These are phyloP conservation scores for Frankliniella intonsa DNA, from an alignment of 2,888 invertebrate genomes.

Conservation along the genomic window DNA sequence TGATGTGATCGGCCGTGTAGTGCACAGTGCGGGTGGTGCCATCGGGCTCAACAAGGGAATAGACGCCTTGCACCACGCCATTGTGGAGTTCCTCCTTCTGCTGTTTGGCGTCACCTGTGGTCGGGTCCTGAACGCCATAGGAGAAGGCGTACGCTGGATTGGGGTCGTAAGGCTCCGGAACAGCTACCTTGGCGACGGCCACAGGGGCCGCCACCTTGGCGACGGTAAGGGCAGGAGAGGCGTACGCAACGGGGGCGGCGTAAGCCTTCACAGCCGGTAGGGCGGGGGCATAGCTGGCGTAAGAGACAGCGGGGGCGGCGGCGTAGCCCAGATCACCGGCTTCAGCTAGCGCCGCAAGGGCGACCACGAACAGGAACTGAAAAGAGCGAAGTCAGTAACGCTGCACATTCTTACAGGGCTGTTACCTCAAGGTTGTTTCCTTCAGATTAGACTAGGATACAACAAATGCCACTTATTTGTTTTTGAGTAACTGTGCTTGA, in stretches of 20 bases:
- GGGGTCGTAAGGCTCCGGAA: constrained; percentile 52
- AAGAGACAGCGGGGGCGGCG: not conserved
- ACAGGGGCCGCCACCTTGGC: not conserved
- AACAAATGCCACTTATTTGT: no score
- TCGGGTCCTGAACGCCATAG: constrained; percentile 52
- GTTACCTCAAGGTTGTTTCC: no score
- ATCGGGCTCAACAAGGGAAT: constrained; percentile 54
- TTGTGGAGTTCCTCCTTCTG: constrained; percentile 52
- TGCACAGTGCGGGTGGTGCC: constrained; percentile 52
- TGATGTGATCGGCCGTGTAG: constrained; percentile 53
- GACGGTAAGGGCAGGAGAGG: not conserved
- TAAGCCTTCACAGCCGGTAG: not conserved
- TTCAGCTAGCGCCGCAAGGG: constrained; percentile 28
- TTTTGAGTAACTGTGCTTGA: no score
- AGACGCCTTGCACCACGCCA: constrained; percentile 53
- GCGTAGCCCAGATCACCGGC: constrained; percentile 22
- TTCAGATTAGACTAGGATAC: no score
- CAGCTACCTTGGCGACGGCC: constrained; percentile 44
- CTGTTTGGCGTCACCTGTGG: constrained; percentile 54
- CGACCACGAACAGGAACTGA: constrained; percentile 22
- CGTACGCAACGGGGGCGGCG: constrained; percentile 27
- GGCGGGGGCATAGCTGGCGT: constrained; percentile 29
- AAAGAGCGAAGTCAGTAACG: not conserved
- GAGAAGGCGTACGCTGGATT: constrained; percentile 54
- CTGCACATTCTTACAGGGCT: no score